Evolutionary conservation across 2,797 vertebrate genomes (phyloP), one percentile per base, ranked within the genome.

Genomic region (Gouania willdenowi): DNA sequence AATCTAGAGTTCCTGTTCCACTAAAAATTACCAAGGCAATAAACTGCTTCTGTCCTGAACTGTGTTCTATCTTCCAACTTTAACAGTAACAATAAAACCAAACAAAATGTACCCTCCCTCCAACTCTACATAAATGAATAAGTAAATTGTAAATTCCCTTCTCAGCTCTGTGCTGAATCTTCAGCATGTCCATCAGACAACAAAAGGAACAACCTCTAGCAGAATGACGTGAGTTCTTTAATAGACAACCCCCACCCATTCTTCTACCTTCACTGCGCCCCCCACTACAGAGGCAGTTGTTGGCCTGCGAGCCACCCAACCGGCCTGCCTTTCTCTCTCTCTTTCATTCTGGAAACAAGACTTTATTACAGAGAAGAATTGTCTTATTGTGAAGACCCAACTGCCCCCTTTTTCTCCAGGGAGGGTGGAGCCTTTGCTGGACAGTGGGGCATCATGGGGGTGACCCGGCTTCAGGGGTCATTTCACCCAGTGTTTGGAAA

Each of bases 281-380:
- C 65, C 69, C 60, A 63, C 14, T 50, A 30, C 41, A 51, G 48
- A 63, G 64, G 55, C 60, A 34, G 49, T 62, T 17, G 39, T 48
- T 69, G 23, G 58, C 64, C 55, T 6, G 22, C 34, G 42, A 53
- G 42, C 59, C 50, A 46, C 41, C 67, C 71, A 54, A 48, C 35
- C 16, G 24, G 41, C 43, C 54, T 48, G 59, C 36, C 52, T 58
- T 60, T 64, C 59, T 66, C 53, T 59, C 47, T 79, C 66, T 74
- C 59, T 66, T 53, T 59, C 47, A 79, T 66, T 74, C 51, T 75
- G 76, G 57, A 72, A 78, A 77, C 66, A 82, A 68, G 42, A 79
- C 76, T 87, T 87, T 85, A 85, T 87, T 85, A 83, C 64, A 59
- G 77, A 76, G 80, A 88, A 75, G 85, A 82, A 87, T 81, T 87